Base-by-base conservation (phyloP, 2,113 vertebrate genomes). In the Heterocephalus glaber region DNA sequence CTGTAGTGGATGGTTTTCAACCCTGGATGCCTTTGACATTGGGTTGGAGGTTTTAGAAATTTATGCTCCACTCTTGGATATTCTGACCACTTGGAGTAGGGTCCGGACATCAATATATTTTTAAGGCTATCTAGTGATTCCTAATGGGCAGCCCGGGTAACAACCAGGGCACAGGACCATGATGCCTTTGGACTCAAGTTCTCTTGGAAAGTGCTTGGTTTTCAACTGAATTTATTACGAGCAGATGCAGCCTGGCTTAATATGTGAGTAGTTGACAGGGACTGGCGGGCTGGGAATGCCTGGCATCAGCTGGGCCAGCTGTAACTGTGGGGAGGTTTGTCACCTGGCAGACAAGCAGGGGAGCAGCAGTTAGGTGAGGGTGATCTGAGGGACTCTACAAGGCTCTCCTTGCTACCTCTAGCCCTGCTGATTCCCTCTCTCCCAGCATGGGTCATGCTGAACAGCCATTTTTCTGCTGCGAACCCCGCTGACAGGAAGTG, bases 161-260 rank as follows among this genome's bases (percentile, higher is more conserved):
- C 65, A 33, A 66, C 35, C 54, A 30, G 82, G 89, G 60, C 92
- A 86, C 38, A 7, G 61, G 44, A 82, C 83, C 61, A 26, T 35
- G 33, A n/a, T 76, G 81, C 44, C 58, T 90, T 54, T 90, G 77
- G 52, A 76, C 41, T 11, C 58, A 44, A 16, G 52, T 83, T 90
- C 84, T 94, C 65, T 11, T 84, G 81, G 35, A 84, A 84, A 88
- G 68, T 30, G 58, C 72, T 44, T 77, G 70, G 33, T 41, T 93
- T 89, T 93, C n/a, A 14, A 4, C 33, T 28, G 60, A 44, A 65
- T 60, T 72, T 56, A 16, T 79, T 1, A 10, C 12, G 11, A 6
- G 44, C 35, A 12, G 58, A 19, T 26, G 7, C 2, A 16, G 80
- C 63, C 68, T 26, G 30, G 38, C 72, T 86, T 38, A 5, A 44